phyloP scores from a whole-genome alignment of 2,113 vertebrate genomes.

The western clawed frog (Xenopus tropicalis) region DNA sequence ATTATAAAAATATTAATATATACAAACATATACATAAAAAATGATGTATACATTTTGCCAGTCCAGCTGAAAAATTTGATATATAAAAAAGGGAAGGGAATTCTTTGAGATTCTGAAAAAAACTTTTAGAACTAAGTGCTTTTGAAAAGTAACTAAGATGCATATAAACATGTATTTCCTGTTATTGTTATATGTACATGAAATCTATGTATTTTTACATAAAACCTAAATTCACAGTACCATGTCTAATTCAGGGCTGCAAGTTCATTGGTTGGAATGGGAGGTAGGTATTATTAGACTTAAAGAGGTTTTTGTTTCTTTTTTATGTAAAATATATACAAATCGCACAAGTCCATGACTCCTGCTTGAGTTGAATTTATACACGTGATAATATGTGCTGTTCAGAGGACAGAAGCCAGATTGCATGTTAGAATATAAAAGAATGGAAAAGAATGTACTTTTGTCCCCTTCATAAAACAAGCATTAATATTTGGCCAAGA shows the following conservation, averaged over 20 bases:
- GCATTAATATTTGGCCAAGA: too few species aligned
- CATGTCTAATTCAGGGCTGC: background rate
- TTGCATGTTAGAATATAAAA: too few species aligned
- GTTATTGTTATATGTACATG: background rate
- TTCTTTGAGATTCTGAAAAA: background rate
- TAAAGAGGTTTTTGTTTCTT: too few species aligned
- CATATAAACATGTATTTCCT: background rate
- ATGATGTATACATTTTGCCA: background rate
- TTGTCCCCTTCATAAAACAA: too few species aligned
- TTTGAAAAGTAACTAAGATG: background rate
- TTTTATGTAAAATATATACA: too few species aligned
- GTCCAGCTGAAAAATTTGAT: constrained; percentile 2
- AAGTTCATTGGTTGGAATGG: background rate
- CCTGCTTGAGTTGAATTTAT: too few species aligned
- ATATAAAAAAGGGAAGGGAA: background rate
- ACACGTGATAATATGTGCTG: too few species aligned
- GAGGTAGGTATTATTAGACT: background rate
- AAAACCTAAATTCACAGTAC: background rate
- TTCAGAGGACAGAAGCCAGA: too few species aligned
- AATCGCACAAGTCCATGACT: too few species aligned
- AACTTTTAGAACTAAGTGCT: background rate
- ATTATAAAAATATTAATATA: constrained; percentile 2
- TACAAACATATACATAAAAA: constrained; percentile 6
- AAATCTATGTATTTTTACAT: background rate
- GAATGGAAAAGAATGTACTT: too few species aligned